Conservation (phyloP, 2,113 vertebrate genomes). For the Anseranas semipalmata region DNA sequence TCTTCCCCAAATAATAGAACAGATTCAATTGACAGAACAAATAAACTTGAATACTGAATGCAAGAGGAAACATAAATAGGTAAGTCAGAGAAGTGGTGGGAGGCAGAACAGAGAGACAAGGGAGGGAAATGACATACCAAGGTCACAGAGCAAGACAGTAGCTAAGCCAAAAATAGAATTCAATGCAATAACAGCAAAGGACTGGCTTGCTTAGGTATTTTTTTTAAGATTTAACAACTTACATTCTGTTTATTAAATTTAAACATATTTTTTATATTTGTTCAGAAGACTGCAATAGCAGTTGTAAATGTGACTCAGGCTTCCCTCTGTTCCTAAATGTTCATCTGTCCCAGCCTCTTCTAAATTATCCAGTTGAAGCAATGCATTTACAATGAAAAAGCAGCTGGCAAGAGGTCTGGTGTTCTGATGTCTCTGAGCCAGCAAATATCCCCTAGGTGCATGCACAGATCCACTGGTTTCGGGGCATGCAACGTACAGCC, state of each 20-base stretch:
- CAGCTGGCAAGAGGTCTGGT: not conserved
- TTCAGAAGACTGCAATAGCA: conserved; percentile 9
- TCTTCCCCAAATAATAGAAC: conserved; percentile 12
- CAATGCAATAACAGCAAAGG: not conserved
- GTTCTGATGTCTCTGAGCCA: not conserved
- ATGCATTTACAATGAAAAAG: not conserved
- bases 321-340: not conserved
- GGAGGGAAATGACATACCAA: conserved; percentile 46
- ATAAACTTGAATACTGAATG: conserved; percentile 38
- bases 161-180: conserved; percentile 47
- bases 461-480: not conserved
- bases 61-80: conserved; percentile 17
- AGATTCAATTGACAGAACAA: conserved; percentile 44
- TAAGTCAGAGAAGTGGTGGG: conserved; percentile 46
- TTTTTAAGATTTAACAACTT: not conserved
- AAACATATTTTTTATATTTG: not conserved
- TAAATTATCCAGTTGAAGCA: not conserved
- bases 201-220: not conserved
- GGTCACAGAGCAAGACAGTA: conserved; percentile 52
- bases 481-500: not conserved
- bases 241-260: conserved; percentile 52
- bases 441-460: not conserved
- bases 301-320: not conserved
- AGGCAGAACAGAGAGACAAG: conserved; percentile 22
- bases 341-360: not conserved